Percentiles rank a stretch among this genome's conserved stretches.
These are phyloP conservation scores for Vollenhovia emeryi DNA, from an alignment of 1,140 invertebrate species.

Conservation along the genomic window DNA sequence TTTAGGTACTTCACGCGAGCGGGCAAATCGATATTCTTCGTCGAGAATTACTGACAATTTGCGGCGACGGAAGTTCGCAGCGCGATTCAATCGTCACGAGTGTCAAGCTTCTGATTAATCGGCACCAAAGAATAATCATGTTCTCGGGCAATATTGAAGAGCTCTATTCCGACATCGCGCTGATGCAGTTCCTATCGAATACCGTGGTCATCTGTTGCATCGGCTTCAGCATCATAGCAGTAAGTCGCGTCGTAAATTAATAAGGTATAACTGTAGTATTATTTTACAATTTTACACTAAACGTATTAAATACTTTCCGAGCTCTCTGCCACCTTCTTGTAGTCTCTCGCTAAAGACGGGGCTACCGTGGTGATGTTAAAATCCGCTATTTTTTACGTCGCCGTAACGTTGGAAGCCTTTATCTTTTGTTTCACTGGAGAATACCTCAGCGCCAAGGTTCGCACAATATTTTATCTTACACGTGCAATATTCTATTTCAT, in stretches of 20 bases:
- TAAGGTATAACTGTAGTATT: background rate
- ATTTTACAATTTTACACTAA: background rate
- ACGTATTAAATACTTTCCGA: background rate
- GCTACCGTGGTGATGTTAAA: background rate
- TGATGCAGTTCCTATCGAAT: slow-evolving; percentile 60
- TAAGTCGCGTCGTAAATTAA: slow-evolving; percentile 42
- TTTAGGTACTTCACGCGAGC: slow-evolving; percentile 62
- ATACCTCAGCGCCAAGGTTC: slow-evolving; percentile 62
- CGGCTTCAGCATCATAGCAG: slow-evolving; percentile 50
- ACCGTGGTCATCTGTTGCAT: slow-evolving; percentile 55
- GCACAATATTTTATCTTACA: slow-evolving; percentile 8
- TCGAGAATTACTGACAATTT: background rate
- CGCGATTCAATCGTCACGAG: background rate
- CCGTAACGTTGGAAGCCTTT: slow-evolving; percentile 57
- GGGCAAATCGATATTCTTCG: slow-evolving; percentile 66
- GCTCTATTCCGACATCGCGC: slow-evolving; percentile 56
- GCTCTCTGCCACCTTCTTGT: background rate
- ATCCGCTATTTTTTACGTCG: slow-evolving; percentile 52
- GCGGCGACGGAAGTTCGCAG: background rate
- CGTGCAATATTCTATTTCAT: background rate
- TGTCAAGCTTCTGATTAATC: slow-evolving; percentile 24
- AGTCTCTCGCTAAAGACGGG: background rate
- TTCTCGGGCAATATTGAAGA: slow-evolving; percentile 57
- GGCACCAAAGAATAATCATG: slow-evolving; percentile 51
- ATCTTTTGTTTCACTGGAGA: slow-evolving; percentile 65